Base-by-base conservation (phyloP, 2,797 vertebrate species). In the Cetoscarus ocellatus region DNA sequence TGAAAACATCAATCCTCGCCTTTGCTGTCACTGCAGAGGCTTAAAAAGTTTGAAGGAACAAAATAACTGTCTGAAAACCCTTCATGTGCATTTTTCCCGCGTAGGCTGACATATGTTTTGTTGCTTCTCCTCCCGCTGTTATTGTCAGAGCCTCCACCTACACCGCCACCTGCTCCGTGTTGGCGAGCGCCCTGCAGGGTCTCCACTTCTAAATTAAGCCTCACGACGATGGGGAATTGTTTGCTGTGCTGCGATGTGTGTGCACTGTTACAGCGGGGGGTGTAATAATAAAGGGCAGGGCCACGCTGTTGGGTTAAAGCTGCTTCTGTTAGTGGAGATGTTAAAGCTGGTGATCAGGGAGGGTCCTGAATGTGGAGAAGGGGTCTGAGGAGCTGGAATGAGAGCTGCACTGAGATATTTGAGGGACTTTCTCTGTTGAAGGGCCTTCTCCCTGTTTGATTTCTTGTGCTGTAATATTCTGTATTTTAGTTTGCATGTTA, bases 161-260 rank as follows among this genome's bases (percentile, higher is more conserved):
- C 82, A 53, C 67, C 1, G 6, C 61, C 73, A 83, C 73, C 82
- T 82, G 77, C 67, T 57, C 35, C 48, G 73, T 66, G 68, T 77
- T 77, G 42, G 38, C 38, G 10, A 19, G 27, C 67, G 17, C 58
- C 65, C 67, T 5, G 40, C 36, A 55, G 58, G 36, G 54, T 44
- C 36, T 49, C 39, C 7, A 39, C 54, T 59, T 75, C 69, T 51
- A 80, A 75, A 75, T 67, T 44, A 64, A 67, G 61, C 56, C 34
- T 27, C 19, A 34, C 5, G 6, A 63, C 50, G 34, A n/a, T 19
- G 14, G 5, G 34, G 27, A 51, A 57, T 48, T 52, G 42, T 69
- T 54, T 65, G 17, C 47, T 6, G 3, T 6, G 61, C 38, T 42
- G 76, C 5, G 52, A 58, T 68, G 38, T 67, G 52, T 67, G 11